Evolutionary conservation across 2,888 invertebrate genomes (phyloP).

Genomic region (Ommatoiulus sabulosus): DNA sequence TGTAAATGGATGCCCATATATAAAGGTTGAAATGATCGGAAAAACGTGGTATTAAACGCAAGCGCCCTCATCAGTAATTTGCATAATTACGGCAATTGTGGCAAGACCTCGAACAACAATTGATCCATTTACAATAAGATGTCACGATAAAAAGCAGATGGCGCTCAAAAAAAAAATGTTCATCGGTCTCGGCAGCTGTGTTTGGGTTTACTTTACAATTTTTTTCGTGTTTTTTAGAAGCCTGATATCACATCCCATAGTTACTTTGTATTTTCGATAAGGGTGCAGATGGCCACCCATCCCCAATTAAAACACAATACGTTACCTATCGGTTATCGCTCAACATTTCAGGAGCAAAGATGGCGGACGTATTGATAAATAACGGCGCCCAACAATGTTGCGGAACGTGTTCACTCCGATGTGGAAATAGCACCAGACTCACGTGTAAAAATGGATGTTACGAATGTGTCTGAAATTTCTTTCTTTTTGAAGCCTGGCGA

Average conservation of each 20-base stretch:
- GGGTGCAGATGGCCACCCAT: not conserved
- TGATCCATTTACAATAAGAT: slow-evolving; percentile 23
- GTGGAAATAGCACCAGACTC: too few species aligned
- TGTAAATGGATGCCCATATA: not conserved
- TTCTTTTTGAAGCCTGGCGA: too few species aligned
- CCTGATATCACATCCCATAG: not conserved
- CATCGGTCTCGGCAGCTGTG: not conserved
- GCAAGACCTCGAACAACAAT: not conserved
- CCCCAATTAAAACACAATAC: not conserved
- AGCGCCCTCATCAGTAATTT: slow-evolving; percentile 12
- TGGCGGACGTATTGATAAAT: not conserved
- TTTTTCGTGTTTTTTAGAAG: not conserved
- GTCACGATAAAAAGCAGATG: slow-evolving; percentile 9
- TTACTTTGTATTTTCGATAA: not conserved
- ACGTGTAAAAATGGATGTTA: too few species aligned
- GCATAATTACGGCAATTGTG: slow-evolving; percentile 7
- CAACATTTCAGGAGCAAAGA: not conserved
- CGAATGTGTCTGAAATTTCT: too few species aligned
- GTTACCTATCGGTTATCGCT: slow-evolving; percentile 7
- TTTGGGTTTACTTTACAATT: not conserved
- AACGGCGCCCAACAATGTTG: not conserved
- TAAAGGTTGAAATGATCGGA: not conserved
- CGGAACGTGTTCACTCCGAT: too few species aligned
- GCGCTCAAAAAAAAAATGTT: not conserved
- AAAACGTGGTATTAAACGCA: not conserved